Evolutionary conservation across 2,888 invertebrate species (phyloP).

Genomic region (Ashinkailepas kermadecensis): DNA sequence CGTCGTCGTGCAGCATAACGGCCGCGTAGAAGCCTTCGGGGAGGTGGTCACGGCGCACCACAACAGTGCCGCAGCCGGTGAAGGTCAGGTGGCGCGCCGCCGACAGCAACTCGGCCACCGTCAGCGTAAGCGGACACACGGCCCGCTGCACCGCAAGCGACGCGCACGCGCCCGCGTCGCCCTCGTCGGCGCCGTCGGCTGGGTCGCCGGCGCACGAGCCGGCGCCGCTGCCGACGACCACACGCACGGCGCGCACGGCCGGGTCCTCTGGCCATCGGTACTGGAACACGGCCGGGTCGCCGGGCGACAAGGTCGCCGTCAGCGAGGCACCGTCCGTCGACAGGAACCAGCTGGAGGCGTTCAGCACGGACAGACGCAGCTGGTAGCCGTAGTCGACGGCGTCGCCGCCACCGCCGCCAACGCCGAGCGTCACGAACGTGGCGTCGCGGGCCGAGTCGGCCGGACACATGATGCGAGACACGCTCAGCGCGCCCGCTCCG

Average conservation of each 20-base stretch:
- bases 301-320: background rate
- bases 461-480: slow-evolving; percentile 3
- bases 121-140: background rate
- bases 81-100: background rate
- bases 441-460: background rate
- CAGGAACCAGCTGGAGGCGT: background rate
- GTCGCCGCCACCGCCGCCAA: background rate
- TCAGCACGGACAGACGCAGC: background rate
- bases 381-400: background rate
- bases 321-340: background rate
- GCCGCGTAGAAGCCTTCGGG: background rate
- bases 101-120: background rate
- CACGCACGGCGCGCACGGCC: background rate
- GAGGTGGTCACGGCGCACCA: background rate
- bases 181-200: background rate
- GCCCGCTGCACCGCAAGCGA: background rate
- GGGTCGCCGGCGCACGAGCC: background rate
- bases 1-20: background rate
- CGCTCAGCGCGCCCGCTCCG: background rate
- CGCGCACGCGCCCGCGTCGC: background rate
- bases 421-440: background rate
- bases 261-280: background rate
- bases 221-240: background rate
- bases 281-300: background rate
- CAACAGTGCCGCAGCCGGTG: background rate